Conservation (phyloP, 2,113 vertebrate species). For the Eulemur rufifrons region DNA sequence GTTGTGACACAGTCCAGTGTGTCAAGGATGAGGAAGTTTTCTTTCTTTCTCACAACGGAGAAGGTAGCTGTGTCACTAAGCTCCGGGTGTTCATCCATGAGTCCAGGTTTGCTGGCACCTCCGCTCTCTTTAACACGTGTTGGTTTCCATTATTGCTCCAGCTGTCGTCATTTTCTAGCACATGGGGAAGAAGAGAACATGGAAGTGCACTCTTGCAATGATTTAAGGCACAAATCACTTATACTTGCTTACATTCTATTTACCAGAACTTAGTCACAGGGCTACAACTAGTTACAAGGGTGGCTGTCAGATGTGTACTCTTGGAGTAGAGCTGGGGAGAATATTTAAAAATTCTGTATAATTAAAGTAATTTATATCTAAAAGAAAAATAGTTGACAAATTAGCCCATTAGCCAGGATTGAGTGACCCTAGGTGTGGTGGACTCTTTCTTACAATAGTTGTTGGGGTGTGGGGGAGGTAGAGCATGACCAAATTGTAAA, state of each 20-base stretch:
- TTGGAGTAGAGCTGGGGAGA: background rate
- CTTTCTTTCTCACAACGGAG: background rate
- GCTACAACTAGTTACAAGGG: background rate
- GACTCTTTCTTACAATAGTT: background rate
- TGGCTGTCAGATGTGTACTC: background rate
- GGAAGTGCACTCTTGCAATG: background rate
- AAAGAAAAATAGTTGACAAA: slow-evolving; percentile 9
- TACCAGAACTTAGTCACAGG: background rate
- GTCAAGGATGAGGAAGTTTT: background rate
- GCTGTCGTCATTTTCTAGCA: background rate
- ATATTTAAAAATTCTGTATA: background rate
- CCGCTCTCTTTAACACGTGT: background rate
- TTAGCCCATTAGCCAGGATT: background rate
- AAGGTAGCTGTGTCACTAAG: background rate
- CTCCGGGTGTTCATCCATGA: background rate
- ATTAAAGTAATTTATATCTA: background rate
- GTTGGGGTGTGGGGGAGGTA: background rate
- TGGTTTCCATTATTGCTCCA: background rate
- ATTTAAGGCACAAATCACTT: background rate
- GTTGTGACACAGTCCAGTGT: background rate
- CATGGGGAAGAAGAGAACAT: background rate
- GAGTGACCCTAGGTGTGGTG: background rate
- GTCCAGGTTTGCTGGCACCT: background rate
- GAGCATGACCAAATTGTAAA: background rate
- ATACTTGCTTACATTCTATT: background rate